Evolutionary conservation across 2,797 vertebrate species (phyloP), one percentile per base, ranked within the genome.

Genomic region (Sparus aurata): DNA sequence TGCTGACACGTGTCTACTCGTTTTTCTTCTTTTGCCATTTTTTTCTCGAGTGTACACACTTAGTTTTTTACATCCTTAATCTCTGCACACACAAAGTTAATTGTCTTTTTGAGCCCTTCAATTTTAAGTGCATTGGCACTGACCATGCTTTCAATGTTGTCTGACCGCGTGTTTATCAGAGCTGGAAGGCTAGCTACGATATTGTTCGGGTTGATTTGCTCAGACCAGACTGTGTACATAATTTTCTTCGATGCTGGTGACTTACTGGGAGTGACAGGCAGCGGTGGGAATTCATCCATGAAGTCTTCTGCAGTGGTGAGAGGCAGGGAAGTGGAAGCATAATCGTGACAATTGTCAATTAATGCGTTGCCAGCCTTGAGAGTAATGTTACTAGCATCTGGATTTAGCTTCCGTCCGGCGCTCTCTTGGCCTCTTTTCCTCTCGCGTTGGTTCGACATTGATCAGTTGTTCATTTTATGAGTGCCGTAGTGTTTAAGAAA

Each of bases 41-140:
- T 43, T 11, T 43, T 43, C 68, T 25, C 64, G 18, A 68, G 16
- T 27, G 27, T 59, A 55, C 17, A 30, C 38, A 49, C 61, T 23
- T 75, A 66, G 2, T 15, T 15, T 38, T 66, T 75, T 8, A 75
- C 17, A 20, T 59, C 45, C 16, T 50, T 34, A 8, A 59, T 50
- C 5, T 59, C 53, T 23, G 43, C 25, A 20, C 20, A 75, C 0
- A 25, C 45, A 59, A 75, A 75, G 5, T 75, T 73, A 27, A 60
- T 11, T 0, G 25, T 67, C 12, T 66, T 75, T 25, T 75, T 67
- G 12, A 75, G 45, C 5, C 45, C 45, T 25, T 34, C n/a, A 52
- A 47, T 66, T 25, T 75, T 58, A 13, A 73, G 47, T 27, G 59
- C 22, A 45, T 66, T 75, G 10, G 20, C 27, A 6, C 25, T 23